Evolutionary conservation across 2,797 vertebrate genomes (phyloP).

Genomic region (Microtus obscurus): DNA sequence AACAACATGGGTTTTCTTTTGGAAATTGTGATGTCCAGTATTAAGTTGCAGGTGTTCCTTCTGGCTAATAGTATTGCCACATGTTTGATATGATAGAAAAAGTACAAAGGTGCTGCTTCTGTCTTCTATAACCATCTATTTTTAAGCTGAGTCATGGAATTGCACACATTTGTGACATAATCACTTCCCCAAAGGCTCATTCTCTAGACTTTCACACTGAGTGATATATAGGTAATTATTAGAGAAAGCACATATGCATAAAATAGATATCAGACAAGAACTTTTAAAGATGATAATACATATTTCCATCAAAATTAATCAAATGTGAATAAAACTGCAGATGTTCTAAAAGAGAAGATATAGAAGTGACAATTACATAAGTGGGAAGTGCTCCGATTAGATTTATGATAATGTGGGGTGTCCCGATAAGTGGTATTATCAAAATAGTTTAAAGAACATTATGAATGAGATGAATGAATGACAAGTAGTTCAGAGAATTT

Average conservation of each 20-base stretch:
- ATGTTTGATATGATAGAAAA: neutral
- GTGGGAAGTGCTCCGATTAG: neutral
- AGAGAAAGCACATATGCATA: neutral
- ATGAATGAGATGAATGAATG: neutral
- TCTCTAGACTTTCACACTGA: neutral
- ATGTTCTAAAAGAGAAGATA: neutral
- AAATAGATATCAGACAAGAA: neutral
- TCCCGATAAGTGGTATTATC: neutral
- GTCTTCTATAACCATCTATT: neutral
- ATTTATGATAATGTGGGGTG: neutral
- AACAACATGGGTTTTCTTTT: accelerated
- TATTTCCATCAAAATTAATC: neutral
- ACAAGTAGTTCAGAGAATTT: neutral
- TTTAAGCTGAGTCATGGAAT: neutral
- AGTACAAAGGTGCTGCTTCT: neutral
- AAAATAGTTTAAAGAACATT: neutral
- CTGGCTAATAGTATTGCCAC: neutral
- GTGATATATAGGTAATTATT: neutral
- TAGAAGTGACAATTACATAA: neutral
- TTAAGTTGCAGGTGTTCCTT: neutral
- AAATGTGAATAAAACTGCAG: neutral
- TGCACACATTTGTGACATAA: neutral
- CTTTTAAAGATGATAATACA: neutral
- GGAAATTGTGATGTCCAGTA: neutral
- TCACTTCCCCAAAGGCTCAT: neutral